Evolutionary conservation across 2,797 vertebrate genomes (phyloP).

Genomic region (Labroides dimidiatus): DNA sequence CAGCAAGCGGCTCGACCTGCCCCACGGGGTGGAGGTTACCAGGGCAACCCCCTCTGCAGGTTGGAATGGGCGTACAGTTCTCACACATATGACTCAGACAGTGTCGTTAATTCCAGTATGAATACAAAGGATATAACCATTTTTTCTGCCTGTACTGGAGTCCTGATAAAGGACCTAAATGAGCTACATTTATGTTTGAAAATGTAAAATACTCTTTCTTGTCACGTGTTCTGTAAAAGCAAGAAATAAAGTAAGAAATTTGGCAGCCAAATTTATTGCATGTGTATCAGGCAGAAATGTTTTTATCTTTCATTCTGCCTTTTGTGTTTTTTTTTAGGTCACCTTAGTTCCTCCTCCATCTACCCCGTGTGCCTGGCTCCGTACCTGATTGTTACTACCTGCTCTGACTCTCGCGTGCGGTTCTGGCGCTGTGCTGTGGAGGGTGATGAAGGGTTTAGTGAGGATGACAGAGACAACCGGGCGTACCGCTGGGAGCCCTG

Average conservation of each 20-base stretch:
- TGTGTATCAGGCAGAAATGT: not conserved
- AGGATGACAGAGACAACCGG: conserved; percentile 77
- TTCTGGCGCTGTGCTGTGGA: conserved; percentile 96
- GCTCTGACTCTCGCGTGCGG: conserved; percentile 94
- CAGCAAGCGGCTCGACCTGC: conserved; percentile 92
- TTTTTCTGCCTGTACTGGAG: not conserved
- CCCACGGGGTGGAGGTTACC: conserved; percentile 93
- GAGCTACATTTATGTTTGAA: too few species aligned
- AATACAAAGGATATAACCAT: not conserved
- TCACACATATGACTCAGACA: conserved; percentile 6
- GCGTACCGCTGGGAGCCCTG: conserved; percentile 93
- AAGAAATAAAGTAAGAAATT: not conserved
- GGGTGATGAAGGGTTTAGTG: conserved; percentile 64
- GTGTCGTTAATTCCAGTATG: conserved; percentile 1
- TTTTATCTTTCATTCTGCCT: not conserved
- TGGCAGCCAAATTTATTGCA: not conserved
- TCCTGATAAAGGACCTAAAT: too few species aligned
- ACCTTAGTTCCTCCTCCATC: conserved; percentile 98
- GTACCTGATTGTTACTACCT: conserved; percentile 96
- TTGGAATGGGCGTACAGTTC: conserved; percentile 56
- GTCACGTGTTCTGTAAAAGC: too few species aligned
- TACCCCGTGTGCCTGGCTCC: conserved; percentile 98
- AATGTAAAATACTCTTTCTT: too few species aligned
- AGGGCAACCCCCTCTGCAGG: conserved; percentile 98
- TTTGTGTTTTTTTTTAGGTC: conserved; percentile 83